Evolutionary conservation across 2,888 invertebrate species (phyloP).

Genomic region (Teleiodes luculella): DNA sequence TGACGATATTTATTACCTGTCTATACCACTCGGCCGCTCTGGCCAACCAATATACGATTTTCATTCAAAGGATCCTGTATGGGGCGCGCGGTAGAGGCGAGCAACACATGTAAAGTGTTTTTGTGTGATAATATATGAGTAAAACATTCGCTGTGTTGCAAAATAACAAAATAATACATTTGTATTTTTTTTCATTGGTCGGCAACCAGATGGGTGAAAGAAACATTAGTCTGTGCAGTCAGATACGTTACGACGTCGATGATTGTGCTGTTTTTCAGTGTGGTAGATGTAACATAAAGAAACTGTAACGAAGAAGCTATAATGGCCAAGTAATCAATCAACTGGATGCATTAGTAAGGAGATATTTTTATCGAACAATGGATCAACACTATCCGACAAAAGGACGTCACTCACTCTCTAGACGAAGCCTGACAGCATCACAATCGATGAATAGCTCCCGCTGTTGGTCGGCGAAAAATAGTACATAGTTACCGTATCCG

Average conservation of each 20-base stretch:
- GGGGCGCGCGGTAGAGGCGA: not conserved
- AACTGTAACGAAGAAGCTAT: conserved; percentile 18
- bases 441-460: conserved; percentile 20
- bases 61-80: conserved; percentile 18
- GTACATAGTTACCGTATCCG: not conserved
- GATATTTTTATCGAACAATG: conserved; percentile 39
- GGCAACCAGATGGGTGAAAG: no score
- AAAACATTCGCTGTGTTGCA: no score
- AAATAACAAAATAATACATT: no score
- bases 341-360: conserved; percentile 34
- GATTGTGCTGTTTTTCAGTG: no score
- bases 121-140: no score
- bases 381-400: conserved; percentile 34
- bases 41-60: conserved; percentile 25
- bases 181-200: no score
- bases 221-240: no score
- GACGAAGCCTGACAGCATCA: conserved; percentile 9
- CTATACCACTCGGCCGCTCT: conserved; percentile 23
- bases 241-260: no score
- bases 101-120: no score
- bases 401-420: conserved; percentile 24
- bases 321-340: conserved; percentile 37
- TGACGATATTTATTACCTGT: conserved; percentile 28
- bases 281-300: not conserved
- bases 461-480: not conserved